Evolutionary conservation across 2,113 vertebrate genomes (phyloP).

Genomic region (Scophthalmus maximus): DNA sequence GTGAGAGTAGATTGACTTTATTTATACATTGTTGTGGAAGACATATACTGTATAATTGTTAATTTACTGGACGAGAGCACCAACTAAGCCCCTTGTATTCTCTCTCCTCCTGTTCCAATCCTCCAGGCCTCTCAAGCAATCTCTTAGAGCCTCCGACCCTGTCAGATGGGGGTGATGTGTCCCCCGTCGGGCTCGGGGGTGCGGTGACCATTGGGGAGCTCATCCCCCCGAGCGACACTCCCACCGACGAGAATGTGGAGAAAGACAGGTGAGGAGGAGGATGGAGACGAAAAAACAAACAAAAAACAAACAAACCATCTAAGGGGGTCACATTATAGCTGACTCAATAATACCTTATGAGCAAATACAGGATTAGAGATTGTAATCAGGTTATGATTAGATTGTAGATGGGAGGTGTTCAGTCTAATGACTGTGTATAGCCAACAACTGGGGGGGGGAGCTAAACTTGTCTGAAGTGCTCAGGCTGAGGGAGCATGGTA

Average conservation of each 20-base stretch:
- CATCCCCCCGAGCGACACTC: constrained; percentile 58
- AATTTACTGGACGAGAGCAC: not conserved
- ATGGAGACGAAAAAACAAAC: not conserved
- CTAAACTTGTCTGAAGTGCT: constrained; percentile 45
- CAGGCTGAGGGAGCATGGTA: constrained; percentile 75
- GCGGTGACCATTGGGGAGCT: constrained; percentile 59
- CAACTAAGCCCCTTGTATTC: not conserved
- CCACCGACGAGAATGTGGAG: constrained; percentile 83
- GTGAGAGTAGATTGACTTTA: not conserved
- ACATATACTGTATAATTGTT: not conserved
- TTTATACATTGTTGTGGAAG: not conserved
- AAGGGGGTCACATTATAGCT: not conserved
- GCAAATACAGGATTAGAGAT: constrained; percentile 16
- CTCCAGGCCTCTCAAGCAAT: constrained; percentile 63
- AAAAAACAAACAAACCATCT: not conserved
- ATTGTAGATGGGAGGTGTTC: not conserved
- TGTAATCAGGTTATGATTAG: constrained; percentile 30
- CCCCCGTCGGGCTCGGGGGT: constrained; percentile 49
- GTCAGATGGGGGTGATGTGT: constrained; percentile 69
- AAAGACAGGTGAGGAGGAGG: constrained; percentile 85
- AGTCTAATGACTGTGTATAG: not conserved
- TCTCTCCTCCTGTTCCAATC: not conserved
- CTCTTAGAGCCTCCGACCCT: constrained; percentile 66
- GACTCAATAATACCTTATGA: constrained; percentile 2
- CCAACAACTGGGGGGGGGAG: not conserved